phyloP scores from a whole-genome alignment of 1,140 invertebrate genomes.

The Habropoda laboriosa region DNA sequence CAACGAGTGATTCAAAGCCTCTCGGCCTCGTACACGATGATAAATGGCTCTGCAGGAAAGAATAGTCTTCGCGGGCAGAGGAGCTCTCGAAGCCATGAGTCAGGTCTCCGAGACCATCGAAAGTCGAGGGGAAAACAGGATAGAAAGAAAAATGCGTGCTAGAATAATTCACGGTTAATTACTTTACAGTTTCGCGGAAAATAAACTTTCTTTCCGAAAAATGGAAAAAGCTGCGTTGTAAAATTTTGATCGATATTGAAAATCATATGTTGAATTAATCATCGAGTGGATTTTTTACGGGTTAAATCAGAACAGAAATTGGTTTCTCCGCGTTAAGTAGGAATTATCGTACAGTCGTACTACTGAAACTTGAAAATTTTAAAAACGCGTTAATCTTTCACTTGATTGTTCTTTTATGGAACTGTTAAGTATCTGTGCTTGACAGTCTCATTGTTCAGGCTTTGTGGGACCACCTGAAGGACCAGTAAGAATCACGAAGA shows the following conservation, averaged over 20 bases:
- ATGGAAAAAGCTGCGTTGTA: not conserved
- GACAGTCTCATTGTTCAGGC: too few species aligned
- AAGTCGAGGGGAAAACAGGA: not conserved
- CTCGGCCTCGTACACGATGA: constrained; percentile 48
- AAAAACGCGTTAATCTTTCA: too few species aligned
- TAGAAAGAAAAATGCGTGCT: not conserved
- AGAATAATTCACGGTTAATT: constrained; percentile 2
- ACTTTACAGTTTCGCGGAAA: not conserved
- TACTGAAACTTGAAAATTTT: too few species aligned
- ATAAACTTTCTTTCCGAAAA: not conserved
- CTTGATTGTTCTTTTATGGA: too few species aligned
- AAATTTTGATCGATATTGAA: not conserved
- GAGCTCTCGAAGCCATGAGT: constrained; percentile 30
- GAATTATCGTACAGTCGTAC: too few species aligned
- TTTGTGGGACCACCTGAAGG: too few species aligned
- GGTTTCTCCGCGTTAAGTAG: too few species aligned
- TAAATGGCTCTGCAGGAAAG: constrained; percentile 52
- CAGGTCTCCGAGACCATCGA: not conserved
- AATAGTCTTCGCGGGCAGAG: constrained; percentile 34
- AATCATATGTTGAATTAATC: too few species aligned
- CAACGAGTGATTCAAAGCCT: constrained; percentile 52
- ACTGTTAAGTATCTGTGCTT: too few species aligned
- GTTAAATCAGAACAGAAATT: too few species aligned
- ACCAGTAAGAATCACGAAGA: too few species aligned
- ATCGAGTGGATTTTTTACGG: too few species aligned